Evolutionary conservation across 2,113 vertebrate genomes (phyloP).

Genomic region (Oceanodroma tethys): DNA sequence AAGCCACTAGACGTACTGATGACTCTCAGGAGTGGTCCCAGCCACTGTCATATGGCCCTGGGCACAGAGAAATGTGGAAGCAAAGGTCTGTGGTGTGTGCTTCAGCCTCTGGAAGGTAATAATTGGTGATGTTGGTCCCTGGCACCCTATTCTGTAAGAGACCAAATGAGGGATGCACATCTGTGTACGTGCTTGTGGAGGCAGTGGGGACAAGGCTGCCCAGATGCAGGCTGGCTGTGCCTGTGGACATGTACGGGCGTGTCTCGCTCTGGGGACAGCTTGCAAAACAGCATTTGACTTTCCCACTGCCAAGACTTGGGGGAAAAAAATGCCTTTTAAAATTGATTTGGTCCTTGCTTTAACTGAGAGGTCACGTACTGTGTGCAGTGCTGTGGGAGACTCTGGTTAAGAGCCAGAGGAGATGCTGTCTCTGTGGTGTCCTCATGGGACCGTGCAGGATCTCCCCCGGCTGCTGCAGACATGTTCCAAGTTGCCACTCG

Average conservation of each 20-base stretch:
- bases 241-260: background rate
- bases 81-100: background rate
- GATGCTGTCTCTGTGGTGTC: background rate
- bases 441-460: background rate
- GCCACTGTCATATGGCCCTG: background rate
- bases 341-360: background rate
- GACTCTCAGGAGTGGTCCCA: background rate
- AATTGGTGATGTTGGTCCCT: background rate
- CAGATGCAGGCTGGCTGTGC: background rate
- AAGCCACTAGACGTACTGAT: background rate
- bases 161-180: background rate
- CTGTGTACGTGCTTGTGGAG: background rate
- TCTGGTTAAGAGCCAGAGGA: background rate
- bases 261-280: background rate
- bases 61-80: background rate
- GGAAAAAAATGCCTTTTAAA: background rate
- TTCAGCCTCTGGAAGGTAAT: background rate
- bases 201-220: background rate
- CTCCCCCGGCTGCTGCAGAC: background rate
- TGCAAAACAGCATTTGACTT: background rate
- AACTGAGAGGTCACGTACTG: background rate
- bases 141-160: background rate
- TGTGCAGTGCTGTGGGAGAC: background rate
- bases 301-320: background rate
- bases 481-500: background rate